Percentiles rank a stretch among this genome's conserved stretches.
Conservation (phyloP, 2,113 vertebrate species). For the Phylloscopus trochilus region DNA sequence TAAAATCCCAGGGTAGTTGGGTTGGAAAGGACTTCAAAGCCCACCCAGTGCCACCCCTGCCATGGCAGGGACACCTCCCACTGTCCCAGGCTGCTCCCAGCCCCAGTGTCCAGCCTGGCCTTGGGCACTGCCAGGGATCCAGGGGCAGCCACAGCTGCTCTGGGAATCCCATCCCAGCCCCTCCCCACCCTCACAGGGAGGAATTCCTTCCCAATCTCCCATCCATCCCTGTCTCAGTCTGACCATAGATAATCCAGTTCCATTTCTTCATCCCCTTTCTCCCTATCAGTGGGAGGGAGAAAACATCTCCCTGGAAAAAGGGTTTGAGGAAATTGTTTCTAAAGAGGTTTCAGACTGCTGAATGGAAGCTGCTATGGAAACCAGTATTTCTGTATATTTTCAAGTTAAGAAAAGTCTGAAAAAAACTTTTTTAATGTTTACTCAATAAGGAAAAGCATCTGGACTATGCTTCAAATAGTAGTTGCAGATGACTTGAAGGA, state of each 20-base stretch:
- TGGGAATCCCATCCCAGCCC: background rate
- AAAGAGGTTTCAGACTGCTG: background rate
- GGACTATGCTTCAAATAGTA: background rate
- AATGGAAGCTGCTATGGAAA: background rate
- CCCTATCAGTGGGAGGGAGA: fast-evolving
- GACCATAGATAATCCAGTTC: background rate
- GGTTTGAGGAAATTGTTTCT: background rate
- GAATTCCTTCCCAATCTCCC: background rate
- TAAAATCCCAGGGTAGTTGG: background rate
- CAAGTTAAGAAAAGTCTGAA: background rate
- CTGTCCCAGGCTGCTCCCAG: background rate
- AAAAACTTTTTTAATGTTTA: no score
- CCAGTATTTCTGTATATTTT: background rate
- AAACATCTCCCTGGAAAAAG: background rate
- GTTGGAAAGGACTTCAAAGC: background rate
- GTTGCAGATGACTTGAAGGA: background rate
- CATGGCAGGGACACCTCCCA: background rate
- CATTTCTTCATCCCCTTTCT: background rate
- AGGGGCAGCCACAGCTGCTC: background rate
- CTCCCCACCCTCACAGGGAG: background rate
- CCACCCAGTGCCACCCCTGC: background rate
- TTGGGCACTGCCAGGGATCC: background rate
- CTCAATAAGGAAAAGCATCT: background rate
- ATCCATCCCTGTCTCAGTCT: background rate
- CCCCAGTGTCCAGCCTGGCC: background rate